A percentile compares a stretch with the other conserved stretches of the same genome.
Conservation (phyloP, 2,113 vertebrate species). For the Galeopterus variegatus region DNA sequence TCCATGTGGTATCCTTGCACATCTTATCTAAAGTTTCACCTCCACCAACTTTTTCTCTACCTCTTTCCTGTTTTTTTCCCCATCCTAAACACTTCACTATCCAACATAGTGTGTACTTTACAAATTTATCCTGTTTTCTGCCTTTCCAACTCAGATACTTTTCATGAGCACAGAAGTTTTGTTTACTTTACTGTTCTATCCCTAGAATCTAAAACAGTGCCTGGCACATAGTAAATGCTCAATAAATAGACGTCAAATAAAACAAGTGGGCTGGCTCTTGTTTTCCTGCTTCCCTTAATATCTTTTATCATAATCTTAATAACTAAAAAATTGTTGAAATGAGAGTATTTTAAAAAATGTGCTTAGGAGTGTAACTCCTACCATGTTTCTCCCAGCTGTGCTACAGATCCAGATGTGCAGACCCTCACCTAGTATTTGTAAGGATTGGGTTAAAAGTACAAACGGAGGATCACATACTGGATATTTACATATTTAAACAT, state of each 20-base stretch:
- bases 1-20: background rate
- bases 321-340: background rate
- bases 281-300: background rate
- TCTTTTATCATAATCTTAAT: background rate
- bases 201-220: background rate
- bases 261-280: background rate
- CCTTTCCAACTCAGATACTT: background rate
- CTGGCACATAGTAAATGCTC: no score
- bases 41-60: background rate
- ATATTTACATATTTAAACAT: background rate
- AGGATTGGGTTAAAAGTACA: background rate
- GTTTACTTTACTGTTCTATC: background rate
- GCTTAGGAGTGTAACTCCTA: no score
- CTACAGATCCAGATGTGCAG: background rate
- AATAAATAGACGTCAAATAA: background rate
- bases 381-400: background rate
- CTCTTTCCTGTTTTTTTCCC: background rate
- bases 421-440: background rate
- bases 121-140: background rate
- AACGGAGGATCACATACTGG: background rate
- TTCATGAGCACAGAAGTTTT: background rate
- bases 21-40: background rate
- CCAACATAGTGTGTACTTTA: background rate
- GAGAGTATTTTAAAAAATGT: background rate
- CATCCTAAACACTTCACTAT: background rate